These are phyloP conservation scores for Drosophila phalerata DNA, from an alignment of 2,888 invertebrate species.

Conservation along the genomic window DNA sequence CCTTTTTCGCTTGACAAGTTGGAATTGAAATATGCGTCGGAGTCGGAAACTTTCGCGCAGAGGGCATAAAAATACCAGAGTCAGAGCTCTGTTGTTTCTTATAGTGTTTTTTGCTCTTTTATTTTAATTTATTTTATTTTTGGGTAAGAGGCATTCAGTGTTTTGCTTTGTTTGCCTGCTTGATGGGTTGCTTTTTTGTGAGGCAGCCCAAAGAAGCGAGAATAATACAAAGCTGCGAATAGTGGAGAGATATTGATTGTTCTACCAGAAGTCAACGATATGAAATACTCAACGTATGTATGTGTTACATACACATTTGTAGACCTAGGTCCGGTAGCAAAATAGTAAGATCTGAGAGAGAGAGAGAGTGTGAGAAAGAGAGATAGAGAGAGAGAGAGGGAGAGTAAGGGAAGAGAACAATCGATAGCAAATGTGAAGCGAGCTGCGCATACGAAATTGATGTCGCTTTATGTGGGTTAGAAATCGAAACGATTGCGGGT, in stretches of 20 bases:
- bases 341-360: slow-evolving; percentile 17
- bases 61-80: slow-evolving; percentile 73
- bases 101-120: slow-evolving; percentile 25
- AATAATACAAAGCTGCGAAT: slow-evolving; percentile 37
- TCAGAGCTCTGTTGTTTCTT: slow-evolving; percentile 43
- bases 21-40: slow-evolving; percentile 74
- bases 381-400: slow-evolving; percentile 4
- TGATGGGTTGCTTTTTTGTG: slow-evolving; percentile 50
- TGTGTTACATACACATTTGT: slow-evolving; percentile 41
- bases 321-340: slow-evolving; percentile 72
- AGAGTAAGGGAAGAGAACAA: slow-evolving; percentile 26
- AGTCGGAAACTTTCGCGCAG: slow-evolving; percentile 65
- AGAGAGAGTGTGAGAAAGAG: slow-evolving; percentile 10
- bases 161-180: slow-evolving; percentile 47
- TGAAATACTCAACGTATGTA: slow-evolving; percentile 3
- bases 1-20: slow-evolving; percentile 78
- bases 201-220: slow-evolving; percentile 25
- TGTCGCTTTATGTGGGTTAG: slow-evolving; percentile 63
- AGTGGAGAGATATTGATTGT: slow-evolving; percentile 44
- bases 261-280: slow-evolving; percentile 8
- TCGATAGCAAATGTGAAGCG: slow-evolving; percentile 27
- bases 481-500: slow-evolving; percentile 48
- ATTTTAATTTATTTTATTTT: slow-evolving; percentile 31
- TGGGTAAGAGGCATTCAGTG: slow-evolving; percentile 44
- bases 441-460: slow-evolving; percentile 49